Base-by-base conservation (phyloP, 1,140 invertebrate genomes). In the Dolichoris vasculosae region DNA sequence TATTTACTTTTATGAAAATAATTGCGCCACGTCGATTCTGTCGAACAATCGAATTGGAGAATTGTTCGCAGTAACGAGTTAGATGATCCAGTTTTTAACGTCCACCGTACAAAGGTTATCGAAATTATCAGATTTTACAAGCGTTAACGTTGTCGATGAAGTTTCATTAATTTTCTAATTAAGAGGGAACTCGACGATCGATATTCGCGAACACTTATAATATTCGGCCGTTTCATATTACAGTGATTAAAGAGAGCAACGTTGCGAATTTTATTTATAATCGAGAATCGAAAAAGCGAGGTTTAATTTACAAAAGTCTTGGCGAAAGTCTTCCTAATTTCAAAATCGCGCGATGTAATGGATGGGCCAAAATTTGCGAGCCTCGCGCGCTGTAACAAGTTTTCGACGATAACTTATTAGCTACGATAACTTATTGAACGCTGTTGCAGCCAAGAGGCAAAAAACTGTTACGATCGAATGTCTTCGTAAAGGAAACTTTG, bases 1-100 rank as follows among this genome's bases (percentile, higher is more conserved):
- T 73, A 38, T 40, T 73, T 73, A 73, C 35, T 73, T 73, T 73
- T 73, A 73, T 40, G 38, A 40, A 40, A 43, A 73, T 73, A 73
- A 73, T 73, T 73, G 13, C 38, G 32, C 38, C 4, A 4, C 38
- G 13, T 9, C 35, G 38, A 43, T 8, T 43, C 17, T 35, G 13
- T 11, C 1, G 64, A 69, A 69, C 69, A 73, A 40, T 43, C 35
- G 38, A 73, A 73, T 43, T 40, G 69, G 15, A 40, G 23, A 73
- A 40, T 73, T 6, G 23, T 73, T 73, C 43, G 11, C 20, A 59
- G 23, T 9, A 20, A 26, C 26, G 23, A 59, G 55, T 59, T 59
- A 20, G 9, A 9, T 59, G 55, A 59, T 26, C 55, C 9, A 59
- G 23, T 59, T 26, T 59, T 26, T 20, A 59, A 26, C 9, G 2